Conservation (phyloP, 2,797 vertebrate genomes). For the Nyctibius grandis region DNA sequence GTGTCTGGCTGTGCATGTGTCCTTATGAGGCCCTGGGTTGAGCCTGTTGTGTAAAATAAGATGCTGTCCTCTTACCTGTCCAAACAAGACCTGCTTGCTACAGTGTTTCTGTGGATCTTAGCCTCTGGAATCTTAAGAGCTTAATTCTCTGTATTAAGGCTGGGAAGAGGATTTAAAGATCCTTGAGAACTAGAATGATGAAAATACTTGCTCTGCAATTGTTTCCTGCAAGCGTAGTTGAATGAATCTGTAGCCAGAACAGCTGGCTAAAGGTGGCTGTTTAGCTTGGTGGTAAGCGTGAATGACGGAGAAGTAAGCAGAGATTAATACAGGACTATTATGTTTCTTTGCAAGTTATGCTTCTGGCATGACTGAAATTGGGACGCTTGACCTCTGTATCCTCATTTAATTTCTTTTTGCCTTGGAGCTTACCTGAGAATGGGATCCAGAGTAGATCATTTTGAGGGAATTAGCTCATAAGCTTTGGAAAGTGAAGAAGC, state of each 20-base stretch:
- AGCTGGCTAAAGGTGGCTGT: background rate
- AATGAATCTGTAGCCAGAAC: background rate
- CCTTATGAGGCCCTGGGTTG: background rate
- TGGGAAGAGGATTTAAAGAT: slow-evolving; percentile 1
- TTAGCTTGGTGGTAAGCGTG: background rate
- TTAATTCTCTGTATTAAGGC: background rate
- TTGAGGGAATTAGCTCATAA: background rate
- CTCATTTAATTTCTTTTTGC: background rate
- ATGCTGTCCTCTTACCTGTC: background rate
- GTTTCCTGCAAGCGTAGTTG: background rate
- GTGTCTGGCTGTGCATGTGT: background rate
- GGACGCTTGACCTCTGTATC: background rate
- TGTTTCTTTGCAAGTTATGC: background rate
- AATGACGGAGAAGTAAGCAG: background rate
- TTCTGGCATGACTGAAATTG: background rate
- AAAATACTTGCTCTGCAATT: background rate
- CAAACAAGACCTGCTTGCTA: background rate
- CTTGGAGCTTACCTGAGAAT: background rate
- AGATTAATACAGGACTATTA: background rate
- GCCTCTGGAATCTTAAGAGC: background rate
- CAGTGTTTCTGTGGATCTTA: background rate
- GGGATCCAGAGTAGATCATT: background rate
- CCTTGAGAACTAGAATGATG: background rate
- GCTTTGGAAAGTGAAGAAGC: background rate
- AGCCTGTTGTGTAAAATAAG: background rate